Conservation (phyloP, 2,113 vertebrate genomes). For the Ictidomys tridecemlineatus region DNA sequence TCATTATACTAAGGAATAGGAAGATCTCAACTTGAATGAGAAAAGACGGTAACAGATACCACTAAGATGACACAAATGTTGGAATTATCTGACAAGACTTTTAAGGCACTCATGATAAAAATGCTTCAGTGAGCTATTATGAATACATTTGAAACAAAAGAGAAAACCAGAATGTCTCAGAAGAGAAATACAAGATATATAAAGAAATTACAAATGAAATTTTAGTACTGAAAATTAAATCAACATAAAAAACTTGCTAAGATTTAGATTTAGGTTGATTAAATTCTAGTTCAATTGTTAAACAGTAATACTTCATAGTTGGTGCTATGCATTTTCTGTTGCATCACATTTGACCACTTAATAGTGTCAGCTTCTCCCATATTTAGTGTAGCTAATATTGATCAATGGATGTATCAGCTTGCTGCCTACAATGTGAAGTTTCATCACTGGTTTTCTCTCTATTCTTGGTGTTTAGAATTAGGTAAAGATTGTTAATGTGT, state of each 20-base stretch:
- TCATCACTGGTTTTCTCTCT: neutral
- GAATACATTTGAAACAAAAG: conserved; percentile 2
- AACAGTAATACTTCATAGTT: neutral
- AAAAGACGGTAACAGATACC: neutral
- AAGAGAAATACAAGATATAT: conserved; percentile 2
- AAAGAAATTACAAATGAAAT: conserved; percentile 13
- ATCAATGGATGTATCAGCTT: neutral
- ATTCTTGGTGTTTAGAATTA: neutral
- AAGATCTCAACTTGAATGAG: neutral
- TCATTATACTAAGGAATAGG: neutral
- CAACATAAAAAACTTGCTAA: neutral
- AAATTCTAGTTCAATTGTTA: neutral
- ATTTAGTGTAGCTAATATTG: neutral
- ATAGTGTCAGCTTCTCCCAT: neutral
- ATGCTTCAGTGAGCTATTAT: neutral
- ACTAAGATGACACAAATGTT: neutral
- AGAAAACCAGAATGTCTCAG: conserved; percentile 12
- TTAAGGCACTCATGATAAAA: conserved; percentile 10
- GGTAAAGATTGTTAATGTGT: neutral
- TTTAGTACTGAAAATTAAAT: conserved; percentile 16
- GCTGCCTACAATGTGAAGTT: neutral
- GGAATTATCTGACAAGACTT: neutral
- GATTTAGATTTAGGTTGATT: conserved; percentile 17
- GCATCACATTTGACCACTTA: neutral
- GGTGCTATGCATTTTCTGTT: neutral